Conservation (phyloP, 2,888 invertebrate species). For the Nemapogon koenigi region DNA sequence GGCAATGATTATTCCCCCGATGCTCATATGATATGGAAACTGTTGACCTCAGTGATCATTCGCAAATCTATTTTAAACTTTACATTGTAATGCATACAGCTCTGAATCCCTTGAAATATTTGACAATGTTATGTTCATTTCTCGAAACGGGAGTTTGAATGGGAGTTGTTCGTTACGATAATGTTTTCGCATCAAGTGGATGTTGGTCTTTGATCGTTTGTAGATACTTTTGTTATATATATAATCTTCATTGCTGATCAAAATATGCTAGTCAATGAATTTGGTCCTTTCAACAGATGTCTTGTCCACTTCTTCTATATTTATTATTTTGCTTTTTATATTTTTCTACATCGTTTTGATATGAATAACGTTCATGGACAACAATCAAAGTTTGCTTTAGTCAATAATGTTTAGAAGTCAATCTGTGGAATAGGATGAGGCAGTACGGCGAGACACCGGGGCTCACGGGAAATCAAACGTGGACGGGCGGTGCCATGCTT, state of each 20-base stretch:
- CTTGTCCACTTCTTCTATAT: too few species aligned
- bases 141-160: constrained; percentile 4
- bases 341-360: too few species aligned
- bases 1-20: constrained; percentile 11
- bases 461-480: constrained; percentile 13
- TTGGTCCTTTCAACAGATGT: too few species aligned
- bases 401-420: constrained; percentile 10
- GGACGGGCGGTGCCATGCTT: constrained; percentile 3
- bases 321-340: too few species aligned
- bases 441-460: constrained; percentile 11
- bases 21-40: constrained; percentile 9
- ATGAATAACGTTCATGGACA: too few species aligned
- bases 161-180: constrained; percentile 9
- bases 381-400: too few species aligned
- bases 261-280: too few species aligned
- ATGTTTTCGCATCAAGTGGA: constrained; percentile 4
- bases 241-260: too few species aligned
- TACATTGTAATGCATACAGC: constrained; percentile 3
- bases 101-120: constrained; percentile 6
- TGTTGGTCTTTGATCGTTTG: constrained; percentile 6
- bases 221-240: background rate
- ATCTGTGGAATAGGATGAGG: constrained; percentile 10
- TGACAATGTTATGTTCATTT: constrained; percentile 8
- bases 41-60: constrained; percentile 8
- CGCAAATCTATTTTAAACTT: constrained; percentile 3